A percentile compares a stretch with the other conserved stretches of the same genome.
Evolutionary conservation across 2,797 vertebrate genomes (phyloP).

Genomic region (Sus cebifrons): DNA sequence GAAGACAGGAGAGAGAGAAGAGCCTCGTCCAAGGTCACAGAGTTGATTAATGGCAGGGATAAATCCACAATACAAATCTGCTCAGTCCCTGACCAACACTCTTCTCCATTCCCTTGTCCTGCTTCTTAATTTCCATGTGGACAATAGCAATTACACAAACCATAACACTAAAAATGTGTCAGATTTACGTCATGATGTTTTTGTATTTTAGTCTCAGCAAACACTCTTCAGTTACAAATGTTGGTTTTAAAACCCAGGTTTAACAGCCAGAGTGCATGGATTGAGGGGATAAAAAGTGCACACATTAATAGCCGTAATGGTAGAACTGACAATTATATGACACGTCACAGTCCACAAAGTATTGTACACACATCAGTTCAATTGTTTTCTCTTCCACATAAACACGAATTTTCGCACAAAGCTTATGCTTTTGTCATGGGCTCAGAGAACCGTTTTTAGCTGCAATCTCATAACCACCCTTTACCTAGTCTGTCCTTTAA

Average conservation of each 20-base stretch:
- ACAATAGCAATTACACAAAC: background rate
- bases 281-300: background rate
- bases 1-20: background rate
- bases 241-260: background rate
- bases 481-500: background rate
- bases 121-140: background rate
- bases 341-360: background rate
- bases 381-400: background rate
- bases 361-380: background rate
- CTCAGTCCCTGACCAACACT: background rate
- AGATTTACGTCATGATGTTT: background rate
- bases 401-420: background rate
- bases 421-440: background rate
- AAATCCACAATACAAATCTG: background rate
- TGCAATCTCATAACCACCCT: background rate
- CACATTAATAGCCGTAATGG: background rate
- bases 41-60: background rate
- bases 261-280: background rate
- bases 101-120: too few relatives aligned
- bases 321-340: background rate
- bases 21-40: background rate
- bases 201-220: background rate
- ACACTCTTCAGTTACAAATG: background rate
- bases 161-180: background rate
- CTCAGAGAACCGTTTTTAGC: background rate